Conservation (phyloP, 2,888 invertebrate species). For the Temnothorax ravouxi region DNA sequence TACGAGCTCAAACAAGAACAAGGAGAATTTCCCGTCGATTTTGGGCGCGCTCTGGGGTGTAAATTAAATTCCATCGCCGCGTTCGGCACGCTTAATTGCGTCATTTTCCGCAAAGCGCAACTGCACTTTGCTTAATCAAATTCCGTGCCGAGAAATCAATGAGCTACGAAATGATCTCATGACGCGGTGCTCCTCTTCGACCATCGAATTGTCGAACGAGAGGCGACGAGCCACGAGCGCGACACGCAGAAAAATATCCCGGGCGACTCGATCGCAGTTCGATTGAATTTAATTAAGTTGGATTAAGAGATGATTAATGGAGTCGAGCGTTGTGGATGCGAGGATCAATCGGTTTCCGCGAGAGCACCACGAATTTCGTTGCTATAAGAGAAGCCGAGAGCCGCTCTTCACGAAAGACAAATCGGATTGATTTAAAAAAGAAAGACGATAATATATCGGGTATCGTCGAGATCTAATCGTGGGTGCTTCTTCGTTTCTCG, state of each 20-base stretch:
- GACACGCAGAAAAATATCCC: not conserved
- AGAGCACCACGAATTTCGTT: constrained; percentile 11
- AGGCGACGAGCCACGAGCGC: not conserved
- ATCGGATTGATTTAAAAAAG: not conserved
- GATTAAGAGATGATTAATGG: constrained; percentile 18
- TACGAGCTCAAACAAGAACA: not conserved
- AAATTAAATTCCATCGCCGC: constrained; percentile 28
- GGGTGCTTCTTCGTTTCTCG: constrained; percentile 27
- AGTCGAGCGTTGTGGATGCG: not conserved
- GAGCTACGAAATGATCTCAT: not conserved
- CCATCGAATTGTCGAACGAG: constrained; percentile 1
- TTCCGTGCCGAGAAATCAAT: constrained; percentile 33
- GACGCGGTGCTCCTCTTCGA: not conserved
- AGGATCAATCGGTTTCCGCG: not conserved
- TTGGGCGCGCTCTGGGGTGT: constrained; percentile 2
- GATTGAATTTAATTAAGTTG: constrained; percentile 6
- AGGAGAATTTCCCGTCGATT: constrained; percentile 10
- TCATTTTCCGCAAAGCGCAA: constrained; percentile 43
- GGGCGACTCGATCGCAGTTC: not conserved
- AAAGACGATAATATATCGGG: not conserved
- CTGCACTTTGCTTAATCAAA: constrained; percentile 48
- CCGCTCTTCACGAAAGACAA: not conserved
- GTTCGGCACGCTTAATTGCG: constrained; percentile 26
- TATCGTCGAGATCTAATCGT: constrained; percentile 19
- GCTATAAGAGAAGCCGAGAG: not conserved